A percentile compares a stretch with the other conserved stretches of the same genome.
phyloP scores from a whole-genome alignment of 2,113 vertebrate species.

The Panthera tigris region DNA sequence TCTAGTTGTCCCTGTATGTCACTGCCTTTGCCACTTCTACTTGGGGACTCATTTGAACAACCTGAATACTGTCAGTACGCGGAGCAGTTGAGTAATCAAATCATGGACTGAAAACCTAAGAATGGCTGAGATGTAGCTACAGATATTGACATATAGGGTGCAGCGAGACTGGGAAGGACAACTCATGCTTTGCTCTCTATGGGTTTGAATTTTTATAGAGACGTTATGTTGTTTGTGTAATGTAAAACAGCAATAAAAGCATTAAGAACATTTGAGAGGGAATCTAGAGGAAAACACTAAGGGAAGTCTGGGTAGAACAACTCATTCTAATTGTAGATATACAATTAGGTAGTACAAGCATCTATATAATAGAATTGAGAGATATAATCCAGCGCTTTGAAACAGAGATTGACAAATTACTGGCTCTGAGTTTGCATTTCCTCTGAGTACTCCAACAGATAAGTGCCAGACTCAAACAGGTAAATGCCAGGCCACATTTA shows the following conservation, averaged over 20 bases:
- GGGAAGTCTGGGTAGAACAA: not conserved
- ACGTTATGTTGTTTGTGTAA: not conserved
- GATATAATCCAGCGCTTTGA: not conserved
- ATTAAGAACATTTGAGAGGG: not conserved
- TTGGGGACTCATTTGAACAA: constrained; percentile 9
- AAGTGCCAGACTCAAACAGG: not conserved
- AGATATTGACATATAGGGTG: not conserved
- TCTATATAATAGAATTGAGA: not conserved
- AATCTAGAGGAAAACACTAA: not conserved
- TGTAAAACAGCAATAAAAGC: not conserved
- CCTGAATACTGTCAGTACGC: not conserved
- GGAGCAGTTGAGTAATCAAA: not conserved
- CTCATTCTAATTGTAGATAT: not conserved
- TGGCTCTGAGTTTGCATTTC: not conserved
- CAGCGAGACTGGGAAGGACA: not conserved
- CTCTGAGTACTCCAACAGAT: not conserved
- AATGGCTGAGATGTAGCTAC: not conserved
- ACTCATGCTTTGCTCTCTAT: not conserved
- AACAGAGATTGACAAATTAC: not conserved
- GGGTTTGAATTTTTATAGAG: not conserved
- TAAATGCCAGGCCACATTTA: not conserved
- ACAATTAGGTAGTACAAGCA: not conserved
- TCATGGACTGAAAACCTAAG: constrained; percentile 1
- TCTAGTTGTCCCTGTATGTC: not conserved
- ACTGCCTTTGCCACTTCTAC: constrained; percentile 3